Conservation (phyloP, 1,140 invertebrate genomes). For the Zaprionus inermis region DNA sequence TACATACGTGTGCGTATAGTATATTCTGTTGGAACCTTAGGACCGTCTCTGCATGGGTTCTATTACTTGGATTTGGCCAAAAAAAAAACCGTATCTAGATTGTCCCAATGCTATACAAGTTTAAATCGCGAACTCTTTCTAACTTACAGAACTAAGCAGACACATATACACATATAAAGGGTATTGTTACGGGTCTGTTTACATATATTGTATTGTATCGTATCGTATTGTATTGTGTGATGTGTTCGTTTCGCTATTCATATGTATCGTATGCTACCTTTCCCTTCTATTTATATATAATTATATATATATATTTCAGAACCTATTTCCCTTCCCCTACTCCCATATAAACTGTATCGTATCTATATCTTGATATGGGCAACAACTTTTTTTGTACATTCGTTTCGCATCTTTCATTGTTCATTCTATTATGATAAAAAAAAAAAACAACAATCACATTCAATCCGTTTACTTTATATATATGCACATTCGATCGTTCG, state of each 20-base stretch:
- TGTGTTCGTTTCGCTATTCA: constrained; percentile 12
- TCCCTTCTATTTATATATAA: too few species aligned
- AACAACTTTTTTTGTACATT: constrained; percentile 39
- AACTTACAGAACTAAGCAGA: neutral
- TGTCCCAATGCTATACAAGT: constrained; percentile 11
- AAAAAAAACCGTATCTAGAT: constrained; percentile 7
- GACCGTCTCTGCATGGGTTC: constrained; percentile 34
- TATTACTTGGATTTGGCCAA: neutral
- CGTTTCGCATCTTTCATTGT: neutral
- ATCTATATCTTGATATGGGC: constrained; percentile 19
- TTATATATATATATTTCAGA: constrained; percentile 9
- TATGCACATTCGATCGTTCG: constrained; percentile 21
- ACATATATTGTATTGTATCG: neutral
- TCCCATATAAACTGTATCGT: neutral
- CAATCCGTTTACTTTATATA: constrained; percentile 5
- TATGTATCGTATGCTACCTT: constrained; percentile 8
- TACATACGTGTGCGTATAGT: neutral
- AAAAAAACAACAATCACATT: constrained; percentile 6
- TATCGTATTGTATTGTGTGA: too few species aligned
- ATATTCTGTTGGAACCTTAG: constrained; percentile 48
- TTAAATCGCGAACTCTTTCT: neutral
- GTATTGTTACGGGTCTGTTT: neutral
- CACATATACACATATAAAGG: constrained; percentile 1
- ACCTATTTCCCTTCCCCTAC: neutral
- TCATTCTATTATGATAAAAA: neutral